These are phyloP conservation scores for Strix uralensis DNA, from an alignment of 2,113 vertebrate species.

Conservation along the genomic window DNA sequence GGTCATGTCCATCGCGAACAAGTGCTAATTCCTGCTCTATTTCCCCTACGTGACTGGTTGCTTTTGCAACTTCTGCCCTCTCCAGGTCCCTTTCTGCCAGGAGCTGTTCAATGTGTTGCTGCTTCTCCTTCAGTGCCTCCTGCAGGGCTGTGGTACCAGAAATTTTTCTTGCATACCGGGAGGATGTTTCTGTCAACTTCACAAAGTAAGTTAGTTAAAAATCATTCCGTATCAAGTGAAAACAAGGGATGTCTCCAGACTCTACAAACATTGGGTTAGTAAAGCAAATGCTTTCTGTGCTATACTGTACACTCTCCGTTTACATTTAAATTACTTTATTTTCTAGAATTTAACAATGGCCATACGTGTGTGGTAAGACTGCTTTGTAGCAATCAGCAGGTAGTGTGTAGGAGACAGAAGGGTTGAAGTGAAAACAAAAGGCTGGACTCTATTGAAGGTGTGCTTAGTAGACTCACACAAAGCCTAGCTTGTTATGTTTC, in stretches of 20 bases:
- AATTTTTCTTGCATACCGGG: conserved; percentile 94
- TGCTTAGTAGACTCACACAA: background rate
- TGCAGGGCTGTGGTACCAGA: conserved; percentile 96
- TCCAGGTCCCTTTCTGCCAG: conserved; percentile 95
- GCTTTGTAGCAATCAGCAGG: background rate
- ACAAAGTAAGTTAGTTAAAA: conserved; percentile 46
- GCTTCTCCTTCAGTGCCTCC: conserved; percentile 98
- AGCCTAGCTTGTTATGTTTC: background rate
- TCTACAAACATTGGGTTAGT: conserved; percentile 1
- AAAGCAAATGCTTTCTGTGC: conserved; percentile 8
- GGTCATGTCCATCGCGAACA: conserved; percentile 91
- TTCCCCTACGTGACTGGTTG: conserved; percentile 93
- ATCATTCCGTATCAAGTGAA: background rate
- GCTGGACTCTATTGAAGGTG: background rate
- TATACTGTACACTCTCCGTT: background rate
- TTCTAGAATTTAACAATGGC: background rate
- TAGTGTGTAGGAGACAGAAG: background rate
- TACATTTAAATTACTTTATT: background rate
- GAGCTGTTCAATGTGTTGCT: conserved; percentile 98
- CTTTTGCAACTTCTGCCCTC: conserved; percentile 94
- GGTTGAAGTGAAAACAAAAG: background rate
- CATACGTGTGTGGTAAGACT: background rate
- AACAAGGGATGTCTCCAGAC: background rate
- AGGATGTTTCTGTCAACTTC: conserved; percentile 97
- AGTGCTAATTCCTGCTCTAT: conserved; percentile 90